A percentile compares a stretch with the other conserved stretches of the same genome.
phyloP scores from a whole-genome alignment of 2,113 vertebrate genomes.

The Labeo rohita region DNA sequence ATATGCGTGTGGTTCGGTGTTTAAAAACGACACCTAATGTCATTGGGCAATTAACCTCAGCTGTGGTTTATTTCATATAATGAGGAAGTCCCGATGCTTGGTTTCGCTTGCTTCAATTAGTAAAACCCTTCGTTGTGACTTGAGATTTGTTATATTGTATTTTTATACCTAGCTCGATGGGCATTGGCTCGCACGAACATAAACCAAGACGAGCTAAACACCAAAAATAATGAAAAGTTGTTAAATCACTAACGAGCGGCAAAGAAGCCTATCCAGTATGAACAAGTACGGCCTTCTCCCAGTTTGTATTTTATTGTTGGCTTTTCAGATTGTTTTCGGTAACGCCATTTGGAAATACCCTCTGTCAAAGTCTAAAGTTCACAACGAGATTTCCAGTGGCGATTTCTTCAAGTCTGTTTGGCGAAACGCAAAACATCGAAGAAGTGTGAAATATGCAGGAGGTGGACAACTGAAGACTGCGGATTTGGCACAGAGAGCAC shows the following conservation, averaged over 20 bases:
- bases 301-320: not conserved
- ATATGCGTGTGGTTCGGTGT: too few species aligned
- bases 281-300: not conserved
- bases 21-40: too few species aligned
- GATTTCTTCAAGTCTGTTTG: not conserved
- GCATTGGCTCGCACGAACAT: not conserved
- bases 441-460: not conserved
- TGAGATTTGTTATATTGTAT: too few species aligned
- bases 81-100: too few species aligned
- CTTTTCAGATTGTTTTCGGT: not conserved
- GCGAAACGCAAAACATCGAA: not conserved
- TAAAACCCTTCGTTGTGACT: too few species aligned
- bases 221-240: not conserved
- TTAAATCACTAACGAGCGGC: not conserved
- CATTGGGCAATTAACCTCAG: too few species aligned
- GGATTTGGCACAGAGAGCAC: not conserved
- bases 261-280: not conserved
- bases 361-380: not conserved
- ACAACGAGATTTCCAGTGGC: not conserved
- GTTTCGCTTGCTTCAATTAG: too few species aligned
- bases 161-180: not conserved
- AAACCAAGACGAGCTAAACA: not conserved
- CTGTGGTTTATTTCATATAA: too few species aligned
- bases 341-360: not conserved
- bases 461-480: too few species aligned